phyloP scores from a whole-genome alignment of 2,797 vertebrate species.

The Poeciliopsis infans region DNA sequence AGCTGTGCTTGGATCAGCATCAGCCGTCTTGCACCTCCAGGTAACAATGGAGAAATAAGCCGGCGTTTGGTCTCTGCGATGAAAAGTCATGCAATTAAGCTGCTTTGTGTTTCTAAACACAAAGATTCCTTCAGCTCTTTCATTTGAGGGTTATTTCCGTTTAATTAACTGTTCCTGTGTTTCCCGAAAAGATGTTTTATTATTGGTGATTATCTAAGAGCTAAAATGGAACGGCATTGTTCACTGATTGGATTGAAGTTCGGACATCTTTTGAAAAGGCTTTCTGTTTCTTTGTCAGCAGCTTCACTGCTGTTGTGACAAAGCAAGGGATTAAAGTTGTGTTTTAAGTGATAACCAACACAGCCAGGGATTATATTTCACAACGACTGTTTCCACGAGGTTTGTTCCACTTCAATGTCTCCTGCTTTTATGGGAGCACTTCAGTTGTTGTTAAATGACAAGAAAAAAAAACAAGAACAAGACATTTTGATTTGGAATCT shows the following conservation, averaged over 20 bases:
- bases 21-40: background rate
- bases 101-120: background rate
- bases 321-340: background rate
- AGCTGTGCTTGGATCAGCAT: conserved; percentile 7
- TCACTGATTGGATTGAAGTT: background rate
- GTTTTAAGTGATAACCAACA: background rate
- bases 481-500: background rate
- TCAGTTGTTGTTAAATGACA: background rate
- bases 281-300: background rate
- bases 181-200: background rate
- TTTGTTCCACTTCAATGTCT: background rate
- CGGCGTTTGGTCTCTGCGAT: background rate
- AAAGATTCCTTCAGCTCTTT: background rate
- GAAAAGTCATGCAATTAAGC: background rate
- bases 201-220: background rate
- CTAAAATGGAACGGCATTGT: background rate
- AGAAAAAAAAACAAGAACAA: background rate
- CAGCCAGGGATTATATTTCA: background rate
- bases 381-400: background rate
- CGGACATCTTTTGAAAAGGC: background rate
- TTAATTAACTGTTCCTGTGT: background rate
- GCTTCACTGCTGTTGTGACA: background rate
- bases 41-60: background rate
- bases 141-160: background rate
- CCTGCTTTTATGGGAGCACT: background rate